Conservation (phyloP, 64 coral and sea anemone genomes). For the Trachythela sp. region DNA sequence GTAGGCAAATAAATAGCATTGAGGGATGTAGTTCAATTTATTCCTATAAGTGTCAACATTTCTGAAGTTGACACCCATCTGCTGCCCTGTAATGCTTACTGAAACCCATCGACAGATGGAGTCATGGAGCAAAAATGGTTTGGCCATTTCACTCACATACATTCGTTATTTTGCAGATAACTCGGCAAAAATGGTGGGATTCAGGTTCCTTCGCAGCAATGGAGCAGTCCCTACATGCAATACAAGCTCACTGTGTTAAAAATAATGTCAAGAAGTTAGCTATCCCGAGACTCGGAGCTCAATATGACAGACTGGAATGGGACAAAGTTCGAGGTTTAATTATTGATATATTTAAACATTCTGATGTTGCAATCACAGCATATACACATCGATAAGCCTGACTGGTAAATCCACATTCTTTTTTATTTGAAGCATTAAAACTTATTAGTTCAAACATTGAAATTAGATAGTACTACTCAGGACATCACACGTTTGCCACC, state of each 20-base stretch:
- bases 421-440: too few species aligned
- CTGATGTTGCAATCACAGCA: not conserved
- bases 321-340: not conserved
- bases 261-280: not conserved
- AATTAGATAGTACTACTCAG: too few species aligned
- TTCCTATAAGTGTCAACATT: too few species aligned
- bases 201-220: not conserved
- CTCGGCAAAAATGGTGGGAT: slow-evolving; percentile 11
- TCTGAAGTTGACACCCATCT: not conserved
- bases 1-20: too few species aligned
- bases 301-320: not conserved
- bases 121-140: not conserved
- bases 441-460: too few species aligned
- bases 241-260: not conserved
- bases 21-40: too few species aligned
- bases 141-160: not conserved
- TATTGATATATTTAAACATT: not conserved
- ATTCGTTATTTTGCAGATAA: not conserved
- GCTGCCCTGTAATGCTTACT: too few species aligned
- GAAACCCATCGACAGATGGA: too few species aligned
- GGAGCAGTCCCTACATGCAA: not conserved
- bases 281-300: not conserved
- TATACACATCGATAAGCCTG: slow-evolving; percentile 9
- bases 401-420: too few species aligned
- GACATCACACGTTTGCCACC: too few species aligned